Evolutionary conservation across 2,888 invertebrate genomes (phyloP).

Genomic region (Rhaphigaster nebulosa): DNA sequence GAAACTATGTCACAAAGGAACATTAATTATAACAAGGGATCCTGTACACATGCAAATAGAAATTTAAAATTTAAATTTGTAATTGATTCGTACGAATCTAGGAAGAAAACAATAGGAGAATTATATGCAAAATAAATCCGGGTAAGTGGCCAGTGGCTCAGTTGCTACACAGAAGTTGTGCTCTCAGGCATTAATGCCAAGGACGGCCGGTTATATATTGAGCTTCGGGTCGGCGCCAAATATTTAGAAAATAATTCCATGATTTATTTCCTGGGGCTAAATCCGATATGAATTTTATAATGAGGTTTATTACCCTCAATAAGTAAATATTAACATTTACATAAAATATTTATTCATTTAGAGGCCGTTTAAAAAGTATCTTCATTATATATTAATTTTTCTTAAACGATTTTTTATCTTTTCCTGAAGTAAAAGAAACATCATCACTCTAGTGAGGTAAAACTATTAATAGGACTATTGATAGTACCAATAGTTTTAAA

Average conservation of each 20-base stretch:
- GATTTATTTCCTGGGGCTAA: neutral
- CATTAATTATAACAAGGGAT: neutral
- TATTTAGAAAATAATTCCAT: neutral
- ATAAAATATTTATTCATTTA: no score
- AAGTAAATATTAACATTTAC: no score
- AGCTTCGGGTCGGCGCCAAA: neutral
- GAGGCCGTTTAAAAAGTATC: no score
- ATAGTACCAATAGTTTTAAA: no score
- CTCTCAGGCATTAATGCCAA: neutral
- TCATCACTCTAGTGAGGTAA: no score
- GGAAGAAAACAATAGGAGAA: neutral
- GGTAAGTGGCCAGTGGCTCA: neutral
- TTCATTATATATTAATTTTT: no score
- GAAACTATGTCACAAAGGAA: neutral
- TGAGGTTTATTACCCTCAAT: no score
- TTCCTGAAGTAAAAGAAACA: no score
- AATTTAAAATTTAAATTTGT: constrained; percentile 10
- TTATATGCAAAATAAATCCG: constrained; percentile 23
- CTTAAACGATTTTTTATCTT: no score
- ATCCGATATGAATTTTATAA: neutral
- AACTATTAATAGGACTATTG: no score
- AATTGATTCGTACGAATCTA: constrained; percentile 2
- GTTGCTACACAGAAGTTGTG: neutral
- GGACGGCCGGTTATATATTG: neutral
- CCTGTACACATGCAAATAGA: neutral